phyloP scores from a whole-genome alignment of 2,888 invertebrate genomes.

The Drosophila kanekoi region DNA sequence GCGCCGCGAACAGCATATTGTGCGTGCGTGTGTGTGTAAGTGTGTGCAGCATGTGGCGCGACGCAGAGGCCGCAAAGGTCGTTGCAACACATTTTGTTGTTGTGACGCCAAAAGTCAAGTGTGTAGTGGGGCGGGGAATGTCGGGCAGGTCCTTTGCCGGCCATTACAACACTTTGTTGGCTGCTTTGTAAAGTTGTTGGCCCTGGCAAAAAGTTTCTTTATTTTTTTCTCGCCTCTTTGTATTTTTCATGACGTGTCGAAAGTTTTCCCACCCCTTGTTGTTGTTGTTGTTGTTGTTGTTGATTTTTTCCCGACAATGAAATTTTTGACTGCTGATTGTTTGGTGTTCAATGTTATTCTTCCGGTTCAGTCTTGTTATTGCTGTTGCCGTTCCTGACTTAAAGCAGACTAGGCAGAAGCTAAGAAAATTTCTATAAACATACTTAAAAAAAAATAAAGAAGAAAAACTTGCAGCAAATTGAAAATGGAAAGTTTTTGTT shows the following conservation, averaged over 20 bases:
- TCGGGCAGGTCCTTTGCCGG: slow-evolving; percentile 44
- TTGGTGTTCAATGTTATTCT: slow-evolving; percentile 78
- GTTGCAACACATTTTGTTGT: slow-evolving; percentile 72
- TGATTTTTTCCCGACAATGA: slow-evolving; percentile 63
- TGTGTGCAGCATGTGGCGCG: slow-evolving; percentile 45
- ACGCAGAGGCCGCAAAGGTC: slow-evolving; percentile 70
- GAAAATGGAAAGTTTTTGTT: slow-evolving; percentile 78
- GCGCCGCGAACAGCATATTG: slow-evolving; percentile 46
- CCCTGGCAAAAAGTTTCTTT: slow-evolving; percentile 42
- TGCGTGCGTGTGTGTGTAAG: slow-evolving; percentile 17
- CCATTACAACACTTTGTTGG: slow-evolving; percentile 78
- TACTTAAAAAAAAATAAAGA: slow-evolving; percentile 42
- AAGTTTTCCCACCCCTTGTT: slow-evolving; percentile 58
- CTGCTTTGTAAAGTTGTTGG: slow-evolving; percentile 67
- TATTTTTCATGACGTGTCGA: slow-evolving; percentile 72
- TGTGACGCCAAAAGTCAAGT: slow-evolving; percentile 72
- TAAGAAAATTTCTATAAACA: slow-evolving; percentile 11
- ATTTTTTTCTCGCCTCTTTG: slow-evolving; percentile 41
- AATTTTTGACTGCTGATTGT: slow-evolving; percentile 79
- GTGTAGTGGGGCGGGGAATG: background rate
- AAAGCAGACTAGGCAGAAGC: slow-evolving; percentile 35
- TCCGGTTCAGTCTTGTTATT: slow-evolving; percentile 52
- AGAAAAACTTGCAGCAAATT: slow-evolving; percentile 61
- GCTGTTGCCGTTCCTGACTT: slow-evolving; percentile 25
- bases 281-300: slow-evolving; percentile 12